Evolutionary conservation across 2,888 invertebrate species (phyloP), one percentile per base, ranked within the genome.

Genomic region (Thereva nobilitata): DNA sequence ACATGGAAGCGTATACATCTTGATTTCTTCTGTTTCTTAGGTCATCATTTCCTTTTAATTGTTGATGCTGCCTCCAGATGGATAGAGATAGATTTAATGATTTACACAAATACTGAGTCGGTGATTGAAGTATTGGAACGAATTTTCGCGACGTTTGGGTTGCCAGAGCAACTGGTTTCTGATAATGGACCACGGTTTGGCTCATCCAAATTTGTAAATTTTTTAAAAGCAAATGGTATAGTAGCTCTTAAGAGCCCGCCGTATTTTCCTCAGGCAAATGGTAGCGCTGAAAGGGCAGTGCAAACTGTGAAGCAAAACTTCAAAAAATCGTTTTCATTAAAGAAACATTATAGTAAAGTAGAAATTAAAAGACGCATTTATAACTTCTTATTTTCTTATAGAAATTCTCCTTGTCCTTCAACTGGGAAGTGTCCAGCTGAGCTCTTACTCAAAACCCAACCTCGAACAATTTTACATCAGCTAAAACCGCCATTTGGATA

Each of bases 131-230:
- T 5, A n/a, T 37, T 54, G n/a, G 38, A 37, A 8, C 8, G 12
- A n/a, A 6, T 54, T 9, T 54, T 54, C 38, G 8, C 35, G 8
- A 37, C 38, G 35, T 34, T 54, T 54, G 54, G 54, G 8, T 12
- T 54, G 38, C 54, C 54, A n/a, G 35, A 35, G 54, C 37, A 54
- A 54, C 8, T 54, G 38, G 54, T 54, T 23, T 52, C 52, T 9
- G 52, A 52, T 34, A 52, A 52, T 34, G 52, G 52, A 5, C 52
- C 52, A 52, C 52, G 23, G 4, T 45, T 45, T 12, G 47, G 10
- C 12, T 45, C 47, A 10, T n/a, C n/a, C 12, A n/a, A 34, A 9
- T 50, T 50, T 8, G 23, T 50, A 10, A 50, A 34, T 7, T 50
- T 23, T 4, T 23, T 50, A 45, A 45, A 45, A 45, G 12, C 10